These are phyloP conservation scores for Lepus americanus DNA, from an alignment of 2,113 vertebrate species.

Conservation along the genomic window DNA sequence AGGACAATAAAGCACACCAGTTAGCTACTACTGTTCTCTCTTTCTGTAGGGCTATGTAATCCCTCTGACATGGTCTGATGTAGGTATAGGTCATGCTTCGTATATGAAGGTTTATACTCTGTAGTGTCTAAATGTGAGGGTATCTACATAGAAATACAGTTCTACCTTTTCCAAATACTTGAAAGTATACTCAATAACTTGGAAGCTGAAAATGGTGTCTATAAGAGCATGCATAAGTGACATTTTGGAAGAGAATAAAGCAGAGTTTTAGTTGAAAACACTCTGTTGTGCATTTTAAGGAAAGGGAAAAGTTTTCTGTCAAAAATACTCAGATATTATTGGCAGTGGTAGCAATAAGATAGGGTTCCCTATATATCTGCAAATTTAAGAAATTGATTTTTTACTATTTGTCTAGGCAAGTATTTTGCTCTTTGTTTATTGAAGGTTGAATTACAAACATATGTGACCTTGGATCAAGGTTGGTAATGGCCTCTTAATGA, in stretches of 20 bases:
- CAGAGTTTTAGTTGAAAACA: neutral
- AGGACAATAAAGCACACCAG: accelerated
- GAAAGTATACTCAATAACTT: neutral
- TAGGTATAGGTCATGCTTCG: accelerated
- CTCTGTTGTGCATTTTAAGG: neutral
- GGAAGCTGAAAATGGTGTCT: neutral
- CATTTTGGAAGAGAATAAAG: neutral
- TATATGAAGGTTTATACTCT: neutral
- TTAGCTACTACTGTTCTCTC: accelerated
- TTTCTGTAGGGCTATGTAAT: neutral
- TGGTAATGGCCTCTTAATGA: slow-evolving; percentile 49
- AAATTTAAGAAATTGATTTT: neutral
- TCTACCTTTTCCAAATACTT: neutral
- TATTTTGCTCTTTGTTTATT: neutral
- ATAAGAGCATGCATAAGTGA: neutral
- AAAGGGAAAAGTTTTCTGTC: neutral
- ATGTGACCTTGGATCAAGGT: slow-evolving; percentile 49
- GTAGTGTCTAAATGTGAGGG: neutral
- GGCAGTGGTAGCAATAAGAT: neutral
- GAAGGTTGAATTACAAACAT: neutral
- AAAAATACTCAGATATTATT: neutral
- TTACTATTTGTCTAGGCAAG: neutral
- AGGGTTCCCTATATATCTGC: neutral
- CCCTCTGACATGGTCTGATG: neutral
- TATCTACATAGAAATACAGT: neutral